These are phyloP conservation scores for Muschampia staudingeri DNA, from an alignment of 2,888 invertebrate genomes.

Conservation along the genomic window DNA sequence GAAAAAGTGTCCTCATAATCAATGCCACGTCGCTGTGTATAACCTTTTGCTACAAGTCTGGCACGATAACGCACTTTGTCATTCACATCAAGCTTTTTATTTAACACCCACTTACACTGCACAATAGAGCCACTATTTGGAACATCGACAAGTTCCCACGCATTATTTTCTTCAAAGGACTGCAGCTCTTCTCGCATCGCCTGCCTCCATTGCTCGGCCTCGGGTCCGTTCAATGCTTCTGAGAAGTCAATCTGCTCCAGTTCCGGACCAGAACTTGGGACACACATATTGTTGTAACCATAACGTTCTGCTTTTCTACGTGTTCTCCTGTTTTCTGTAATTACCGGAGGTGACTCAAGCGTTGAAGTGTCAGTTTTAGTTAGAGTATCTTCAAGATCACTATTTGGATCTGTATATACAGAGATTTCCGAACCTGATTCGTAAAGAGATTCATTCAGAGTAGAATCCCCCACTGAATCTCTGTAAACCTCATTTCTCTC, in stretches of 20 bases:
- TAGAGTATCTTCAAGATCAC: neutral
- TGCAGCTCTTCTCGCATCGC: conserved; percentile 21
- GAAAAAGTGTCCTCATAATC: conserved; percentile 23
- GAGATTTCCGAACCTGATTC: neutral
- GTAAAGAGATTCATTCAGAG: neutral
- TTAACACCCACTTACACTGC: conserved; percentile 30
- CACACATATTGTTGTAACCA: neutral
- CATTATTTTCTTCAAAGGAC: conserved; percentile 21
- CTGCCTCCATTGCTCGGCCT: conserved; percentile 8
- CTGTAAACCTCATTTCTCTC: neutral
- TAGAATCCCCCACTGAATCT: conserved; percentile 17
- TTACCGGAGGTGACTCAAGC: neutral
- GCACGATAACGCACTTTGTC: neutral
- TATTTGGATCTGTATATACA: neutral
- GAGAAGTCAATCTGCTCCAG: conserved; percentile 6
- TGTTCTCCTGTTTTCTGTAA: neutral
- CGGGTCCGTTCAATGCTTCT: conserved; percentile 16
- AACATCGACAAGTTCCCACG: conserved; percentile 18
- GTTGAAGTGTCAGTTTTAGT: neutral
- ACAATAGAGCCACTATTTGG: conserved; percentile 6
- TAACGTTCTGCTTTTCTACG: neutral
- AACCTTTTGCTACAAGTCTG: conserved; percentile 19
- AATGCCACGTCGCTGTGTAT: conserved; percentile 7
- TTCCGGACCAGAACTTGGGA: neutral
- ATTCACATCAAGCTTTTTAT: conserved; percentile 18